These are phyloP conservation scores for Oceanodroma leucorhoa DNA, from an alignment of 2,797 vertebrate genomes.

Conservation along the genomic window DNA sequence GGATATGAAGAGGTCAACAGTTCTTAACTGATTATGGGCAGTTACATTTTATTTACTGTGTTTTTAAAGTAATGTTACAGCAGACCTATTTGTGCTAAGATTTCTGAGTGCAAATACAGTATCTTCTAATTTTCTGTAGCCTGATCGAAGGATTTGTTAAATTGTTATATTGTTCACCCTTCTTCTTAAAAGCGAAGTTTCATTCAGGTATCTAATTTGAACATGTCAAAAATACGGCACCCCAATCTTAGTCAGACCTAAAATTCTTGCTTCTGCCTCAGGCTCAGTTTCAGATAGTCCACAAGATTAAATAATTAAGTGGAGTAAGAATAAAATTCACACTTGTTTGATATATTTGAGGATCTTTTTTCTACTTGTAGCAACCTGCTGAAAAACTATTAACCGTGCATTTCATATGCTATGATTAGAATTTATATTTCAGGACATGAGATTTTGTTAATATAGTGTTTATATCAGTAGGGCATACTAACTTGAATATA, in stretches of 20 bases:
- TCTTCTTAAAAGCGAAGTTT: neutral
- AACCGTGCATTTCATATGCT: neutral
- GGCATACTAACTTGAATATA: neutral
- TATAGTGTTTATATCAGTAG: neutral
- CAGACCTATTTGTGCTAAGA: neutral
- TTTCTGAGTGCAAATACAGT: neutral
- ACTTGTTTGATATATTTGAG: neutral
- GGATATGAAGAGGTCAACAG: conserved; percentile 42
- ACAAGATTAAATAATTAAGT: neutral
- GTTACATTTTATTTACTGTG: neutral
- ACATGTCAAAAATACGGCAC: neutral
- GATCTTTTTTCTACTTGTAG: neutral
- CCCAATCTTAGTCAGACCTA: neutral
- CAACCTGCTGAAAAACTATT: neutral
- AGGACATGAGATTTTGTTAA: neutral
- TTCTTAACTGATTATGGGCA: neutral
- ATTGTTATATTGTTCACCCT: neutral
- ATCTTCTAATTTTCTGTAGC: neutral
- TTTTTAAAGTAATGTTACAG: neutral
- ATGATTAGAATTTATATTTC: neutral
- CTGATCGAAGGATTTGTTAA: neutral
- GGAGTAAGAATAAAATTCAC: neutral
- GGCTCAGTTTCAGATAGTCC: neutral
- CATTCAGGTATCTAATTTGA: neutral
- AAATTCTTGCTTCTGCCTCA: neutral